These are phyloP conservation scores for Indicator maculatus DNA, from an alignment of 2,113 vertebrate species.

Conservation along the genomic window DNA sequence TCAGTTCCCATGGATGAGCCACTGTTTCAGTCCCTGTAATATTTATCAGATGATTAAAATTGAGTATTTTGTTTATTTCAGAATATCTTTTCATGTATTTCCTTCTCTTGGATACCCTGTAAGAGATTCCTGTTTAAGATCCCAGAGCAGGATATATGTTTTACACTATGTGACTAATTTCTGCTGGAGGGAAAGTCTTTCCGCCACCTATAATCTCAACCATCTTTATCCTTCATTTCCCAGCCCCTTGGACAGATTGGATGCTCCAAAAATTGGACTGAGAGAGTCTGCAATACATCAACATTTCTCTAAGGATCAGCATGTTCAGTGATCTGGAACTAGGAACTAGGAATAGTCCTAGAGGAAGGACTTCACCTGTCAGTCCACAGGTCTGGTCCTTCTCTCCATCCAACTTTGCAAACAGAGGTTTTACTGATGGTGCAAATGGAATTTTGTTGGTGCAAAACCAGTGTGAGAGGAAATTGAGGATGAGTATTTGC, in stretches of 20 bases:
- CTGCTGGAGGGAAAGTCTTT: not conserved
- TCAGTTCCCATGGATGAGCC: not conserved
- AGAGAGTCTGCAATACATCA: not conserved
- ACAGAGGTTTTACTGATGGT: not conserved
- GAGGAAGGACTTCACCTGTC: not conserved
- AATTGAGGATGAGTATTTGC: not conserved
- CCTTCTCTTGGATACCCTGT: not conserved
- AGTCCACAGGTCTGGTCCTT: not conserved
- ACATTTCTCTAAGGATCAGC: not conserved
- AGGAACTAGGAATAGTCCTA: not conserved
- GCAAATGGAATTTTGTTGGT: fast-evolving
- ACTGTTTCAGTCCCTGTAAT: not conserved
- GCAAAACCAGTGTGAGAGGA: not conserved
- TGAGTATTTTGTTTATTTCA: not conserved
- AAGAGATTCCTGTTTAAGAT: not conserved
- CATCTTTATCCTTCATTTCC: not conserved
- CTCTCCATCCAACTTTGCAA: not conserved
- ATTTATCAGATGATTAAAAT: not conserved
- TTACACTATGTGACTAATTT: not conserved
- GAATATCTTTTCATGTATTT: not conserved
- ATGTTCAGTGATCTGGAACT: not conserved
- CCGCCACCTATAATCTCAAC: not conserved
- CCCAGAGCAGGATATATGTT: not conserved
- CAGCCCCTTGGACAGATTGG: fast-evolving
- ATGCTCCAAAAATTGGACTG: not conserved